Evolutionary conservation across 2,113 vertebrate species (phyloP).

Genomic region (Passer domesticus): DNA sequence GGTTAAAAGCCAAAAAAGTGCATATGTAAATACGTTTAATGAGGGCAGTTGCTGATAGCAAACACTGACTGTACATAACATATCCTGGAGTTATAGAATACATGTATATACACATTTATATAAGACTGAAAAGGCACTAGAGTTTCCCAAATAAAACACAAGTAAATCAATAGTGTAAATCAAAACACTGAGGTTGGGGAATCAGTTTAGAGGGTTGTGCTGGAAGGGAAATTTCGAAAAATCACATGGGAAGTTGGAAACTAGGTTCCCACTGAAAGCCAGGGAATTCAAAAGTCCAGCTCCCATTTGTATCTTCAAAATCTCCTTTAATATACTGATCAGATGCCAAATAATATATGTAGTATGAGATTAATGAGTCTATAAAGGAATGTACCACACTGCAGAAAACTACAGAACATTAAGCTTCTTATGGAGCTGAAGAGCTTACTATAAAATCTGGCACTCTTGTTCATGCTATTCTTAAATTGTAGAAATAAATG

Average conservation of each 20-base stretch:
- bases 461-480: background rate
- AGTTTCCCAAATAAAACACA: constrained; percentile 29
- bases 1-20: background rate
- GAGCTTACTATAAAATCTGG: background rate
- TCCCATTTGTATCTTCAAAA: background rate
- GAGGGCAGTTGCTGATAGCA: background rate
- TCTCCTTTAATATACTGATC: background rate
- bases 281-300: background rate
- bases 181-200: background rate
- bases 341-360: background rate
- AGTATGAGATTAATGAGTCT: background rate
- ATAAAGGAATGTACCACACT: background rate
- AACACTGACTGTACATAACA: background rate
- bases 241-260: background rate
- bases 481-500: background rate
- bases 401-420: background rate
- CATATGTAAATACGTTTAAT: background rate
- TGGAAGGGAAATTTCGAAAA: background rate
- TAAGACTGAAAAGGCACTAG: constrained; percentile 60
- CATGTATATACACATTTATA: constrained; percentile 35
- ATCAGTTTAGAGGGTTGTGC: background rate
- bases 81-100: background rate
- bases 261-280: background rate
- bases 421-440: constrained; percentile 3
- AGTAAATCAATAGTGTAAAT: background rate